Conservation (phyloP, 2,797 vertebrate genomes). For the Lagorchestes hirsutus region DNA sequence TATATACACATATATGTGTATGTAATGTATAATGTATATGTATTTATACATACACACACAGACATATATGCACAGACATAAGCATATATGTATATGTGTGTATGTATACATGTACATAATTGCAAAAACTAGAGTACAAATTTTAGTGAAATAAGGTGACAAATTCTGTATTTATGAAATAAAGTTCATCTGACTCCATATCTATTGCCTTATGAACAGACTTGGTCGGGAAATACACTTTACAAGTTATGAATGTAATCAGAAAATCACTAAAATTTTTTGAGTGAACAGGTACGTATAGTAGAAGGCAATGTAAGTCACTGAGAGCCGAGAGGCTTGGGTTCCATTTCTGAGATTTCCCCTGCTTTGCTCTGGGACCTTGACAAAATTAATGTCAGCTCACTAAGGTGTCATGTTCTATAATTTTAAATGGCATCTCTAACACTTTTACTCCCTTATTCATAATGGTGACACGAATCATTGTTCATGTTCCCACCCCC, state of each 20-base stretch:
- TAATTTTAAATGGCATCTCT: background rate
- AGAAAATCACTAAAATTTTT: slow-evolving; percentile 13
- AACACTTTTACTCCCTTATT: background rate
- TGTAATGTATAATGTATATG: background rate
- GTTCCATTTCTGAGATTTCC: background rate
- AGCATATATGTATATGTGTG: too few relatives aligned
- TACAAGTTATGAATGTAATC: background rate
- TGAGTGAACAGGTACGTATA: background rate
- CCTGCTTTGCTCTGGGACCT: background rate
- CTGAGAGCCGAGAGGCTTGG: background rate
- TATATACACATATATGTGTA: background rate
- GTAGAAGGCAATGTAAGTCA: background rate
- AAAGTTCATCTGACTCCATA: too few relatives aligned
- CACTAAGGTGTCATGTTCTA: background rate
- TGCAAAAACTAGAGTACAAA: background rate
- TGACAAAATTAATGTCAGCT: slow-evolving; percentile 28
- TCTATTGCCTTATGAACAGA: background rate
- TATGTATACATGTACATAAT: background rate
- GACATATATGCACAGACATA: background rate
- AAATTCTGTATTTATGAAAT: background rate
- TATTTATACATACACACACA: background rate
- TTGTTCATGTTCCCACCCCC: background rate
- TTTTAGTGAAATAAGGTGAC: background rate
- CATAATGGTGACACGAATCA: background rate
- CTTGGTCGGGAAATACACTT: background rate